These are phyloP conservation scores for Uloborus plumipes DNA, from an alignment of 2,888 invertebrate genomes.

Conservation along the genomic window DNA sequence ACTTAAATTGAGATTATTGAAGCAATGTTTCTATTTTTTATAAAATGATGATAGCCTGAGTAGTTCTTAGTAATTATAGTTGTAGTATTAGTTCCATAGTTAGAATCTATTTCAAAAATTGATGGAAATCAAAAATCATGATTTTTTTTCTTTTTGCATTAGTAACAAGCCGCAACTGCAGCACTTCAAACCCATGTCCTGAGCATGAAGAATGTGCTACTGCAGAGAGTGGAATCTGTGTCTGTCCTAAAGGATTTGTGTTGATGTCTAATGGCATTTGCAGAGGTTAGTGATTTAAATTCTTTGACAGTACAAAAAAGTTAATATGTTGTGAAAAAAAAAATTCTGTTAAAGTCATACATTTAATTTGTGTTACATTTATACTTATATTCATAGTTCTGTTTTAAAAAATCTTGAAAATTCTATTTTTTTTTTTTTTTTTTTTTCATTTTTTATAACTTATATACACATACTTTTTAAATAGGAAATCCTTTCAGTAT, in stretches of 20 bases:
- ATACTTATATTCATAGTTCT: too few relatives aligned
- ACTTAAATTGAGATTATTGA: too few relatives aligned
- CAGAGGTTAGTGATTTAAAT: constrained; percentile 66
- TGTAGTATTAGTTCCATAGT: not conserved
- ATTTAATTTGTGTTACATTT: too few relatives aligned
- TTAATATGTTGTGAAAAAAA: too few relatives aligned
- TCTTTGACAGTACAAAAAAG: too few relatives aligned
- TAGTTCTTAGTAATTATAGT: not conserved
- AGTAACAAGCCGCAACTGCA: constrained; percentile 67
- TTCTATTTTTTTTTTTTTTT: too few relatives aligned
- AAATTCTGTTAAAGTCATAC: too few relatives aligned
- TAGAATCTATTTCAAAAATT: not conserved
- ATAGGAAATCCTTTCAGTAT: too few relatives aligned
- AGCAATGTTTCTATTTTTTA: not conserved
- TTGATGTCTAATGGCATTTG: constrained; percentile 67
- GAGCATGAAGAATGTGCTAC: constrained; percentile 70
- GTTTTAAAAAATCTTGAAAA: too few relatives aligned
- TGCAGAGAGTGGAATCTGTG: constrained; percentile 70
- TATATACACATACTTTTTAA: too few relatives aligned
- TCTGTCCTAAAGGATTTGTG: constrained; percentile 67
- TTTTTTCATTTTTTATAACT: too few relatives aligned
- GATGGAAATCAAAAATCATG: not conserved
- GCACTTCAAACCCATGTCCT: constrained; percentile 68
- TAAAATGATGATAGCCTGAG: too few relatives aligned
- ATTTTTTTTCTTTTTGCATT: constrained; percentile 15